These are phyloP conservation scores for Larimichthys crocea DNA, from an alignment of 2,113 vertebrate species.

Conservation along the genomic window DNA sequence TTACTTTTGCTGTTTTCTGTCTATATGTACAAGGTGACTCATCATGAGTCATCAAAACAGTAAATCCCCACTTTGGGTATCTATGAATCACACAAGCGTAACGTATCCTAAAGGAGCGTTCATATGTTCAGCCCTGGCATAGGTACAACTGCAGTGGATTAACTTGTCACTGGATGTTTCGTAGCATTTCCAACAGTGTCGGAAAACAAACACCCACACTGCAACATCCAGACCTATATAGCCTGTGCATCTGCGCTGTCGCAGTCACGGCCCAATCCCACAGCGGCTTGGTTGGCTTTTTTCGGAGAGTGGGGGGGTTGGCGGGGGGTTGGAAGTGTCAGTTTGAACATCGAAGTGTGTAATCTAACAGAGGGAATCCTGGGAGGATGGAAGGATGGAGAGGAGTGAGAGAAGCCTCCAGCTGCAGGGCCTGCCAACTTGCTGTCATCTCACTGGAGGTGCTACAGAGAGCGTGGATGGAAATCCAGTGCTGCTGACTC, in stretches of 20 bases:
- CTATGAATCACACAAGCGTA: constrained; percentile 69
- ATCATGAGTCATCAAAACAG: constrained; percentile 72
- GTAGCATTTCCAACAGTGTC: constrained; percentile 59
- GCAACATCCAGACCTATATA: constrained; percentile 42
- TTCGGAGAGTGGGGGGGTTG: constrained; percentile 9
- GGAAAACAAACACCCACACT: constrained; percentile 62
- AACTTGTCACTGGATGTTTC: constrained; percentile 71
- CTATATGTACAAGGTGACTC: constrained; percentile 67
- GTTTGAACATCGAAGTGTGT: constrained; percentile 66
- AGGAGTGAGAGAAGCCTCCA: constrained; percentile 68
- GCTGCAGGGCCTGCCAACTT: constrained; percentile 77
- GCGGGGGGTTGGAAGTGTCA: constrained; percentile 41
- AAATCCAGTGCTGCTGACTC: constrained; percentile 67
- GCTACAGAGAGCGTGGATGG: constrained; percentile 67
- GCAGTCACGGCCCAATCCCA: constrained; percentile 34
- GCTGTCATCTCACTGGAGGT: constrained; percentile 79
- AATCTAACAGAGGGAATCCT: constrained; percentile 78
- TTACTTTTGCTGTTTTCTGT: constrained; percentile 24
- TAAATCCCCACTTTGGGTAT: constrained; percentile 72
- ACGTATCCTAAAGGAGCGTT: constrained; percentile 58
- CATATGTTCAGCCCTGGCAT: constrained; percentile 59
- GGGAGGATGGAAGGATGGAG: constrained; percentile 64
- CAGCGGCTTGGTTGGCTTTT: constrained; percentile 40
- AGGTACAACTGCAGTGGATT: constrained; percentile 67
- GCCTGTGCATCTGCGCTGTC: constrained; percentile 19